phyloP scores from a whole-genome alignment of 2,113 vertebrate species.

The Pantherophis guttatus region DNA sequence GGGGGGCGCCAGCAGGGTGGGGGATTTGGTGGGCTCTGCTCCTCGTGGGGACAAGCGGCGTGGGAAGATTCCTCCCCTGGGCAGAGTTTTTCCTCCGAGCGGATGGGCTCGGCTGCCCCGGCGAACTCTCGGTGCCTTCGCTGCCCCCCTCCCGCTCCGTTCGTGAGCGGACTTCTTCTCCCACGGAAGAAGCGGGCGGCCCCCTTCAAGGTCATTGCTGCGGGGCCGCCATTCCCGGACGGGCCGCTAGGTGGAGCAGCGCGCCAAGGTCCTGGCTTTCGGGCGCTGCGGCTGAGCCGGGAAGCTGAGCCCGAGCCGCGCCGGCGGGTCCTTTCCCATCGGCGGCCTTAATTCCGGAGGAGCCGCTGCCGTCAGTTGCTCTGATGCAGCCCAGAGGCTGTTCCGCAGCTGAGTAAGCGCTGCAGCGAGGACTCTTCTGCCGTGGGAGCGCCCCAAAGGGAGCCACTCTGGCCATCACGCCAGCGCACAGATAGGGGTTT shows the following conservation, averaged over 20 bases:
- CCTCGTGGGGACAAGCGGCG: neutral
- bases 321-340: neutral
- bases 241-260: neutral
- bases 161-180: neutral
- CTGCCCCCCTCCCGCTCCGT: neutral
- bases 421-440: neutral
- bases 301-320: neutral
- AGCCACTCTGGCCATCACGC: neutral
- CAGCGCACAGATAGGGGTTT: fast-evolving
- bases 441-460: neutral
- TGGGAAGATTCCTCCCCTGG: neutral
- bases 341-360: neutral
- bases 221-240: neutral
- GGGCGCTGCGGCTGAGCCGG: neutral
- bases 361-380: neutral
- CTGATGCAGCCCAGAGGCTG: neutral
- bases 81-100: neutral
- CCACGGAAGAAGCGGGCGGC: neutral
- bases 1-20: neutral
- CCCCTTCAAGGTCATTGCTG: neutral
- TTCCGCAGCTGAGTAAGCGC: neutral
- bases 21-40: neutral
- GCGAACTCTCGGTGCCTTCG: neutral
- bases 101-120: neutral
- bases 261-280: neutral